Evolutionary conservation across 2,113 vertebrate genomes (phyloP), one percentile per base, ranked within the genome.

Genomic region (Peromyscus californicus): DNA sequence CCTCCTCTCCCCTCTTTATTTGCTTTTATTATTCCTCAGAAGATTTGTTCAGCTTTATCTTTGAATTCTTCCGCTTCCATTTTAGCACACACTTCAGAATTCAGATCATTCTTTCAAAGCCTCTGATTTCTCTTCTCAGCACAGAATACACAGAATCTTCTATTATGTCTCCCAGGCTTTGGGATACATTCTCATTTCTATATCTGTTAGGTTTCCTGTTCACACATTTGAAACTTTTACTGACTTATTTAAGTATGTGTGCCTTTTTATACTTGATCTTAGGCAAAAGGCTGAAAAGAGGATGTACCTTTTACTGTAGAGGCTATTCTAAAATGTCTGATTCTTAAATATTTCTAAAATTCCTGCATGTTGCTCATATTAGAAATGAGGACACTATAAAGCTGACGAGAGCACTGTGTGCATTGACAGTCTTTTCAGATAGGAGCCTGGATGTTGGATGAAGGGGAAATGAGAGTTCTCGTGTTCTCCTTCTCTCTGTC

Each of bases 241-340:
- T 91, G 76, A 24, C 24, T 65, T 63, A 63, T 59, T 65, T 91
- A 72, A n/a, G 22, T 4, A 17, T 79, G 24, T 33, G 16, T 8
- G 15, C 61, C 51, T 93, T 65, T 91, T 67, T 59, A 24, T 63
- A 93, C 36, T 36, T 89, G 88, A 96, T 94, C 93, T n/a, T 54
- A 22, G 85, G 51, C 67, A 72, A 39, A 29, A 54, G 24, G 13
- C 48, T 70, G 21, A 29, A 26, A 72, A 17, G 67, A 39, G 22
- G 10, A 24, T 39, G 7, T 4, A n/a, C 51, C 45, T 26, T 48
- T 90, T 69, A 42, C 11, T 42, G 36, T 59, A 21, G 36, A 42
- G 15, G 87, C 36, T 39, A 39, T 75, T 75, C 51, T 82, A 57
- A 90, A 87, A 83, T 19, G 24, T 48, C 5, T 69, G 31, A 51